A percentile compares a stretch with the other conserved stretches of the same genome.
These are phyloP conservation scores for Cremastinae sp. DNA, from an alignment of 2,888 invertebrate genomes.

Conservation along the genomic window DNA sequence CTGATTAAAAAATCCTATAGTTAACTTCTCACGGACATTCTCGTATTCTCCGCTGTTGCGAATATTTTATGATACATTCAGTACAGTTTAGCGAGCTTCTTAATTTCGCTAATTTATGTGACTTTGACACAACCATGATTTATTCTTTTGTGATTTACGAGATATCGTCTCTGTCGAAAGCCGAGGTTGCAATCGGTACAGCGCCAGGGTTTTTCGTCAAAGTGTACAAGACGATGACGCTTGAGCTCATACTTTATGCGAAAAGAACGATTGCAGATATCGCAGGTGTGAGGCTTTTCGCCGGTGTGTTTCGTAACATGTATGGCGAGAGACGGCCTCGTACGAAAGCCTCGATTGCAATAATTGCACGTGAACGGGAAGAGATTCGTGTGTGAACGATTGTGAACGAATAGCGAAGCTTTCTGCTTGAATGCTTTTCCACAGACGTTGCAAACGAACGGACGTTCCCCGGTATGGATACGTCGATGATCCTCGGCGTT, in stretches of 20 bases:
- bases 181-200: conserved; percentile 80
- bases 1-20: background rate
- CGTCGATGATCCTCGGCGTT: conserved; percentile 82
- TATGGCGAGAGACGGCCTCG: conserved; percentile 82
- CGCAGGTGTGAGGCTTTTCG: conserved; percentile 84
- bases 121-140: conserved; percentile 72
- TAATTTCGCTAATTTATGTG: conserved; percentile 27
- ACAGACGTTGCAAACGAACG: conserved; percentile 82
- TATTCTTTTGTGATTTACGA: conserved; percentile 81
- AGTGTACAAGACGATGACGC: conserved; percentile 82
- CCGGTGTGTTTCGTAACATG: conserved; percentile 85
- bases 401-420: conserved; percentile 85
- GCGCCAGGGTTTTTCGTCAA: conserved; percentile 81
- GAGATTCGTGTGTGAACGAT: conserved; percentile 83
- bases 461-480: conserved; percentile 80
- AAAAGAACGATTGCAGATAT: conserved; percentile 83
- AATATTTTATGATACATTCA: background rate
- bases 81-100: background rate
- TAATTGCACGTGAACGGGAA: conserved; percentile 84
- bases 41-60: background rate
- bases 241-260: conserved; percentile 84
- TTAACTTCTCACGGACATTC: background rate
- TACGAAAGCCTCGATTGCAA: conserved; percentile 84
- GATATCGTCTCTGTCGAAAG: conserved; percentile 82
- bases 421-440: conserved; percentile 86